Evolutionary conservation across 1,140 invertebrate genomes (phyloP), one percentile per base, ranked within the genome.

Genomic region (Drosophila kikkawai): DNA sequence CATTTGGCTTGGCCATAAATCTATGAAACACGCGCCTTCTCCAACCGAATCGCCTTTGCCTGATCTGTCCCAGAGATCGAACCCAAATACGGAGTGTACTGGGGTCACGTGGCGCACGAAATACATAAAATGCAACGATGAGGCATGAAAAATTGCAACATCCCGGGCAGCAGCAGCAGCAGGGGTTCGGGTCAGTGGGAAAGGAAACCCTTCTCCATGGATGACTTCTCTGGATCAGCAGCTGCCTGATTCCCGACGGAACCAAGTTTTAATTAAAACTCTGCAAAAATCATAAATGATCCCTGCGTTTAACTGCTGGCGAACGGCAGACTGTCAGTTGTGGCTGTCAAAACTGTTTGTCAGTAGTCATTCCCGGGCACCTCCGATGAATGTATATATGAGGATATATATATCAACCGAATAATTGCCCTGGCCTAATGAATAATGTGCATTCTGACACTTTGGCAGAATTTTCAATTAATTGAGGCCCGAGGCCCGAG

Each of bases 201-300:
- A 51, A 51, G 66, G 44, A 17, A 39, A 48, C 51, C 51, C 69
- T 58, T 41, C 80, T 64, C 50, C 44, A 50, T 74, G 3, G 4
- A 8, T 15, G 22, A 29, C 58, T 55, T 48, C 44, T 61, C 44
- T 39, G 55, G 34, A 11, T 61, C 63, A 36, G 26, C 63, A 68
- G 39, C 34, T 50, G 75, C n/a, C 56, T 26, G 11, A 13, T 63
- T 56, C 47, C 77, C 53, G 17, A 32, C 15, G 37, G 42, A 19
- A 17, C 34, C 9, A 81, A 69, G 55, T 82, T 85, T 82, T 85
- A 86, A 82, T 85, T 85, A 86, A 86, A 82, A 71, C 69, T 55
- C 50, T 32, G 70, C 70, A 17, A 60, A 73, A 73, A 74, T 60
- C 70, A 51, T 34, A 73, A 71, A 71, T 42, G 36, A 41, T 42